Evolutionary conservation across 2,113 vertebrate species (phyloP).

Genomic region (Mugil cephalus): DNA sequence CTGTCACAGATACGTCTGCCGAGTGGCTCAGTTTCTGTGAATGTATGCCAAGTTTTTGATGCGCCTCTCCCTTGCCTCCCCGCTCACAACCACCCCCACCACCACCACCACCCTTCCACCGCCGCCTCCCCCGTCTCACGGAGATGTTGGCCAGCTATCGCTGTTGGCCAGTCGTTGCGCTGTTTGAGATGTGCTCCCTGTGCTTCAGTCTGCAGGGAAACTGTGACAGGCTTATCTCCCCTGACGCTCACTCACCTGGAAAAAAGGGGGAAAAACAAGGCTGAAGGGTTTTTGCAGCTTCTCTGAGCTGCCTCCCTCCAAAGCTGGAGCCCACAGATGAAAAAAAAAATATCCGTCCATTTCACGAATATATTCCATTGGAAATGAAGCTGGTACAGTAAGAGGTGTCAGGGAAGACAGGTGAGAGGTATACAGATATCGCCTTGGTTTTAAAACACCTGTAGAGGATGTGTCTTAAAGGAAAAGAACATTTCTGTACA

Average conservation of each 20-base stretch:
- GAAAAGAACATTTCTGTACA: not conserved
- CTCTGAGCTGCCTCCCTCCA: conserved; percentile 32
- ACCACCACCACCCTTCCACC: not conserved
- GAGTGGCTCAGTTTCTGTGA: conserved; percentile 59
- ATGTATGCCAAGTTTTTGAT: conserved; percentile 67
- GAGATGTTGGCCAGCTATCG: conserved; percentile 71
- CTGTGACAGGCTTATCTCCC: conserved; percentile 76
- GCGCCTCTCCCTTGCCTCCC: conserved; percentile 7
- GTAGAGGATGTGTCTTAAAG: not conserved
- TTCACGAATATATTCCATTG: conserved; percentile 30
- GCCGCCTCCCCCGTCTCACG: conserved; percentile 44
- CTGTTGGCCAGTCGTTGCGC: conserved; percentile 69
- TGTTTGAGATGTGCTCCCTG: conserved; percentile 70
- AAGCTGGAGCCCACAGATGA: conserved; percentile 43
- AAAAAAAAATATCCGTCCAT: conserved; percentile 5
- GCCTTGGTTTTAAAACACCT: not conserved
- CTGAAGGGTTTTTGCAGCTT: conserved; percentile 45
- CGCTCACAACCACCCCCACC: not conserved
- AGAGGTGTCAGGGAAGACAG: conserved; percentile 9
- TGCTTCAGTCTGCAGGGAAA: conserved; percentile 62
- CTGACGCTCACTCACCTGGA: conserved; percentile 74
- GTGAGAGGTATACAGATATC: not conserved
- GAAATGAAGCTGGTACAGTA: conserved; percentile 16
- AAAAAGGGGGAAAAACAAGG: conserved; percentile 21
- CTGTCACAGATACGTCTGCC: conserved; percentile 59